A percentile compares a stretch with the other conserved stretches of the same genome.
Conservation (phyloP, 2,113 vertebrate species). For the Cettia cetti region DNA sequence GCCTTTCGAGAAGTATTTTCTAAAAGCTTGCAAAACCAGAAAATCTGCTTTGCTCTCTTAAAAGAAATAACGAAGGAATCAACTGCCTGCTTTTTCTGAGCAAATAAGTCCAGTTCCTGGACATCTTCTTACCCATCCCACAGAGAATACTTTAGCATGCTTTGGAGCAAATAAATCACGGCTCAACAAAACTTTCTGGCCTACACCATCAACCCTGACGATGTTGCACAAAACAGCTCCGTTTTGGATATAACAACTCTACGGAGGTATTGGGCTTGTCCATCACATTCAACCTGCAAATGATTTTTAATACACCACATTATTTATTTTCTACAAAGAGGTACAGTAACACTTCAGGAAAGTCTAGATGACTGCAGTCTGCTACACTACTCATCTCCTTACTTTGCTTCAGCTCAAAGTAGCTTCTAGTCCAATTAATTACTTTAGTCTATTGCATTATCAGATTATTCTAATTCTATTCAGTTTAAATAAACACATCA, state of each 20-base stretch:
- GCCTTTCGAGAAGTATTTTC: not conserved
- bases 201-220: not conserved
- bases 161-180: not conserved
- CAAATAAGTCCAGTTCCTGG: not conserved
- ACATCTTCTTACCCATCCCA: not conserved
- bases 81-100: not conserved
- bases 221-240: not conserved
- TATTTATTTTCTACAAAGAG: not conserved
- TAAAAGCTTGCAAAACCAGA: not conserved
- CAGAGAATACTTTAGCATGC: not conserved
- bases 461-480: not conserved
- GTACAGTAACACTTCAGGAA: not conserved
- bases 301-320: not conserved
- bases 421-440: not conserved
- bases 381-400: not conserved
- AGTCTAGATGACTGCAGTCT: not conserved
- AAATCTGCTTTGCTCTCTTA: not conserved
- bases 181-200: not conserved
- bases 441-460: not conserved
- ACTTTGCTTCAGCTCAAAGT: not conserved
- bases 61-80: not conserved
- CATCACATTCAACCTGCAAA: not conserved
- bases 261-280: not conserved
- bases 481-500: not conserved
- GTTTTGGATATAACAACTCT: not conserved